phyloP scores from a whole-genome alignment of 2,888 invertebrate species.

The Hypolimnas misippus region DNA sequence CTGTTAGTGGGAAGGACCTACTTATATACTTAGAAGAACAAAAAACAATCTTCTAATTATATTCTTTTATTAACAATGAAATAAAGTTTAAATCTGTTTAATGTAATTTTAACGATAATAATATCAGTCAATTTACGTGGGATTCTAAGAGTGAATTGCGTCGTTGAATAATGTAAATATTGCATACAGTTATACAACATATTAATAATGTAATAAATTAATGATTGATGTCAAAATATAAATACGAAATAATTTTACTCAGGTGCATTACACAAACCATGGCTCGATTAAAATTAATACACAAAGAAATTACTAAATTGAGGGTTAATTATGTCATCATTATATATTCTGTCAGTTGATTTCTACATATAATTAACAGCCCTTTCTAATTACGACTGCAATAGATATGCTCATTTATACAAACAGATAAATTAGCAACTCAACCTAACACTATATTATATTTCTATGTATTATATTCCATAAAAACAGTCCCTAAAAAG shows the following conservation, averaged over 20 bases:
- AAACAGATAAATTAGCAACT: no score
- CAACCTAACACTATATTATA: not conserved
- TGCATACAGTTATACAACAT: not conserved
- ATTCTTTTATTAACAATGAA: not conserved
- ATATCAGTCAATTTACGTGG: not conserved
- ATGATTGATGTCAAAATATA: not conserved
- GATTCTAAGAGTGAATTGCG: not conserved
- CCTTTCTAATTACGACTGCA: no score
- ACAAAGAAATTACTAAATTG: no score
- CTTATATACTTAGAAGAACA: no score
- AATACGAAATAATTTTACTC: not conserved
- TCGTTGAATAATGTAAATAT: not conserved
- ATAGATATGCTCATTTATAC: no score
- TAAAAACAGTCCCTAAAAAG: not conserved
- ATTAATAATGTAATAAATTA: not conserved
- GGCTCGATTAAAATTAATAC: no score
- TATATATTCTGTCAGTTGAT: no score
- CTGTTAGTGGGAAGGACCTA: no score
- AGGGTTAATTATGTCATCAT: no score
- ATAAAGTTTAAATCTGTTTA: not conserved
- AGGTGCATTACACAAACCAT: not conserved
- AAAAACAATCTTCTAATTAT: no score
- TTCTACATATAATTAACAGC: no score
- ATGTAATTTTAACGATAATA: not conserved
- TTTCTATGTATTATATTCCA: not conserved